Percentiles rank a stretch among this genome's conserved stretches.
These are phyloP conservation scores for Hydropsyche betteni DNA, from an alignment of 2,888 invertebrate species.

Conservation along the genomic window DNA sequence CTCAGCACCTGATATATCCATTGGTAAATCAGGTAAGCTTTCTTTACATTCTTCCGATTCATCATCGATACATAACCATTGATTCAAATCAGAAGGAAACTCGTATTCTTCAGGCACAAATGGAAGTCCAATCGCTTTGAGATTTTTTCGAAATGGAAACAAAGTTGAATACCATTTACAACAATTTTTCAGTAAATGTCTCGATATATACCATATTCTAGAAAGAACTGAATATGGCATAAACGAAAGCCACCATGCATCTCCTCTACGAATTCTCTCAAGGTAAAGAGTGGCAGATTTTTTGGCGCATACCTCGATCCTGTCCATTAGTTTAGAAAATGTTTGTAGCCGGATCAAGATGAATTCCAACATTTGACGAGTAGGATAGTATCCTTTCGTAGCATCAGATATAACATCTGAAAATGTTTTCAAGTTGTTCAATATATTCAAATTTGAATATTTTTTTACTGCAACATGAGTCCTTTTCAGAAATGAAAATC, in stretches of 20 bases:
- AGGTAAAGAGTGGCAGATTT: constrained; percentile 64
- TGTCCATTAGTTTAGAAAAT: constrained; percentile 66
- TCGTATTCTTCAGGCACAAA: constrained; percentile 63
- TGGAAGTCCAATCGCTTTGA: constrained; percentile 61
- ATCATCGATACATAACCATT: constrained; percentile 64
- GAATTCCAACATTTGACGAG: constrained; percentile 69
- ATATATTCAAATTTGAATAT: constrained; percentile 62
- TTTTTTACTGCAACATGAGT: constrained; percentile 64
- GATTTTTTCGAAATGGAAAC: constrained; percentile 57
- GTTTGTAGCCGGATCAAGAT: constrained; percentile 65
- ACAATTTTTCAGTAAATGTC: constrained; percentile 61
- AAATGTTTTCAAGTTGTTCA: constrained; percentile 62
- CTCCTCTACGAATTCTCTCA: constrained; percentile 64
- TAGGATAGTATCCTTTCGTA: constrained; percentile 61
- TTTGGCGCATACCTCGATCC: constrained; percentile 63
- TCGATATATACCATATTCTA: constrained; percentile 66
- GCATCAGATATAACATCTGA: constrained; percentile 56
- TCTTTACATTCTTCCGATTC: constrained; percentile 56
- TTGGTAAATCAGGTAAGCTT: constrained; percentile 59
- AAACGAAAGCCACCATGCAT: constrained; percentile 67
- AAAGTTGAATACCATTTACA: constrained; percentile 66
- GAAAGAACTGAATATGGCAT: constrained; percentile 67
- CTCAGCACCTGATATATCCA: constrained; percentile 55
- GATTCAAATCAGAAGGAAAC: constrained; percentile 62
- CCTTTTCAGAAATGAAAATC: constrained; percentile 66